Evolutionary conservation across 2,797 vertebrate genomes (phyloP), one percentile per base, ranked within the genome.

Genomic region (Falco novaeseelandiae): DNA sequence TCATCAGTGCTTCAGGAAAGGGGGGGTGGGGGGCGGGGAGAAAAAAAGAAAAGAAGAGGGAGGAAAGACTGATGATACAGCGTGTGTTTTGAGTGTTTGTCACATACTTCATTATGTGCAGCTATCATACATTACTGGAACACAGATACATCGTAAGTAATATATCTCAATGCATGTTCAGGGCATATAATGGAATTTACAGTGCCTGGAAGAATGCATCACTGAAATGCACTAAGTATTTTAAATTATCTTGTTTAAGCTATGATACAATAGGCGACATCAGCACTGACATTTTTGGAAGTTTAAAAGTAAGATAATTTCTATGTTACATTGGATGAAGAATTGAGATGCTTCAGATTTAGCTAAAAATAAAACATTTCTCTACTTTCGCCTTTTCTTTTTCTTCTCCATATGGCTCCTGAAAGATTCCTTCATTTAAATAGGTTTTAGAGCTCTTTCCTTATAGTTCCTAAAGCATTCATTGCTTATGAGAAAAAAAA

Each of bases 401-500:
- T 96, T 81, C 94, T 97, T 98, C 96, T 95, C 98, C 98, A 98
- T 98, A 98, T 98, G 98, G 98, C 97, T 98, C 93, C 97, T 98
- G 97, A 98, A 98, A 97, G 96, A 95, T 97, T 98, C 97, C 87
- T 96, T 97, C 96, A 97, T 98, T 98, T 98, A 98, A 98, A 97
- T 97, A 96, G 97, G 95, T 98, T 98, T 98, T 98, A 97, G 97
- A 98, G 97, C 98, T 97, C 96, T 96, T 98, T 97, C 96, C 97
- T 97, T 98, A 96, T 97, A 97, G 97, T 97, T 98, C 97, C 95
- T 98, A 97, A 97, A 98, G 97, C 97, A 98, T 98, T 98, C 97
- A 98, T 98, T 98, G 98, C 98, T 98, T 98, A 95, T 94, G 97
- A 97, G 97, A 95, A 87, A 95, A 96, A 94, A 95, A 40, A 85